Evolutionary conservation across 2,797 vertebrate genomes (phyloP).

Genomic region (Gymnothorax javanicus): DNA sequence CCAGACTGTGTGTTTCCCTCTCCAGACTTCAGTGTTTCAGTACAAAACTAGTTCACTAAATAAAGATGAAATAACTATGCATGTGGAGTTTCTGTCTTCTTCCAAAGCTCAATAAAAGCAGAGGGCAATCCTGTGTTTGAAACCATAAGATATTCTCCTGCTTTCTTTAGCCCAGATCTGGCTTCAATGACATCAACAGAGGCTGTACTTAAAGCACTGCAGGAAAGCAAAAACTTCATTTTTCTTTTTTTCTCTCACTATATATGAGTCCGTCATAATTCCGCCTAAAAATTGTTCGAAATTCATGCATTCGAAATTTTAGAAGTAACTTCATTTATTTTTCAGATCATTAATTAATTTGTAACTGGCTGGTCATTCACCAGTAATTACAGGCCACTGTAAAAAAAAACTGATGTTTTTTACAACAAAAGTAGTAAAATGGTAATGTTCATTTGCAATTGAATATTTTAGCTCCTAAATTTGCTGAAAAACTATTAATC

Average conservation of each 20-base stretch:
- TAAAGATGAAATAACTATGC: constrained; percentile 53
- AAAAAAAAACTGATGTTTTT: no score
- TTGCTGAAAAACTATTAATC: not conserved
- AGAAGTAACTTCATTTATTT: not conserved
- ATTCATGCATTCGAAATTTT: not conserved
- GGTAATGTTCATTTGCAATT: not conserved
- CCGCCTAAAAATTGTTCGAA: not conserved
- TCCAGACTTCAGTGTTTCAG: constrained; percentile 76
- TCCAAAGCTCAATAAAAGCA: constrained; percentile 21
- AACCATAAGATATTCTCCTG: not conserved
- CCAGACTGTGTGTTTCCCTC: constrained; percentile 62
- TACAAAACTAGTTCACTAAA: constrained; percentile 83
- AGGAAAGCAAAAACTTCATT: not conserved
- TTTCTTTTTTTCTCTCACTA: not conserved
- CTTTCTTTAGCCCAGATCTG: not conserved
- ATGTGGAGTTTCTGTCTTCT: constrained; percentile 20
- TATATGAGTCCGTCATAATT: not conserved
- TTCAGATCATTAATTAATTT: not conserved
- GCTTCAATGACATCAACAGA: not conserved
- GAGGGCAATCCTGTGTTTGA: not conserved
- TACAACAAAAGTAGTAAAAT: not conserved
- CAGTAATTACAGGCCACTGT: not conserved
- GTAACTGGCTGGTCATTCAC: not conserved
- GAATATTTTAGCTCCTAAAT: not conserved
- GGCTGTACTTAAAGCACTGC: not conserved